Evolutionary conservation across 2,113 vertebrate genomes (phyloP), one percentile per base, ranked within the genome.

Genomic region (Gymnobelideus leadbeateri): DNA sequence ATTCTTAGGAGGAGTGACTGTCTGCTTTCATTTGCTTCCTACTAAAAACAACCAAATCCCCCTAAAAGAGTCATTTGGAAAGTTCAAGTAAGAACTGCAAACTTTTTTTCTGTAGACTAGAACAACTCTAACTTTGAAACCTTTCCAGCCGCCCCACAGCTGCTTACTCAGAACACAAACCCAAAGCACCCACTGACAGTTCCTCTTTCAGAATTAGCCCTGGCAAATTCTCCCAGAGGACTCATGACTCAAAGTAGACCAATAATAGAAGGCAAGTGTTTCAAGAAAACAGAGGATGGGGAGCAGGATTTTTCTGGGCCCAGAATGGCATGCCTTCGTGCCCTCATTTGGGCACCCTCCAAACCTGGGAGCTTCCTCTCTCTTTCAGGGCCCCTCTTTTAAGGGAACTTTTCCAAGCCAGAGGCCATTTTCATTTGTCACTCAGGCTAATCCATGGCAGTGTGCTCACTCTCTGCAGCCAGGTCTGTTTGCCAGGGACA

Each of bases 261-360:
- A 28, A 5, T 24, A 23, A 52, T 4, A 26, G 52, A 51, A 14
- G 89, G 91, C 53, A 92, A 28, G 24, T 24, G 10, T 28, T 93
- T 94, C 89, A 14, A 77, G 54, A 97, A 90, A 91, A 68, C 37
- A 90, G 51, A 61, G 91, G 28, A 90, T 8, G 26, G 89, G 53
- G 92, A 93, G 92, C 91, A 46, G 21, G 61, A n/a, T 1, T 2
- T 23, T 31, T 26, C 2, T 11, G 46, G 43, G 49, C 51, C 57
- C 31, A 28, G 9, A 61, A 28, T 28, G 3, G 26, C 26, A 9
- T 10, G 10, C 57, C 57, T 3, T 31, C 12, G 5, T 55, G 25
- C 8, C 52, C 25, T 14, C 8, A 46, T 19, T 14, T 0, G 1
- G 43, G 46, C n/a, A 2, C 3, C 10, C 25, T 1, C 6, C 24